These are phyloP conservation scores for Mormyrops boulengeri DNA, from an alignment of 2,797 vertebrate species.

Conservation along the genomic window DNA sequence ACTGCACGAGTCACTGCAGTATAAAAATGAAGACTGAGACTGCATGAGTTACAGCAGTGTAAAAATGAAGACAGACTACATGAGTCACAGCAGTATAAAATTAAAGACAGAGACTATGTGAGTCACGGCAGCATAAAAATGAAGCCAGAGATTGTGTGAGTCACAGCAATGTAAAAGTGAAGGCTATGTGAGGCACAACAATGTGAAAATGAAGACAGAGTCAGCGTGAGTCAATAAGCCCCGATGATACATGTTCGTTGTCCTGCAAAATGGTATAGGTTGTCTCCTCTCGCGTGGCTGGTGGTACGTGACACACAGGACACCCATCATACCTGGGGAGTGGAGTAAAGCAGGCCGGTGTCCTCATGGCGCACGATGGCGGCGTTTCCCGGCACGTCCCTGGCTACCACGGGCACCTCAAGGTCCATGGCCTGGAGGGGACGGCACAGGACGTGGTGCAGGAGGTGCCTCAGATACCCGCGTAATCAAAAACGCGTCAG, in stretches of 20 bases:
- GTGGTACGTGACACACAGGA: slow-evolving; percentile 32
- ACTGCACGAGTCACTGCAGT: neutral
- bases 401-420: slow-evolving; percentile 77
- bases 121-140: no score
- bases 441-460: neutral
- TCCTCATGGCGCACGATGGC: slow-evolving; percentile 72
- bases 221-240: neutral
- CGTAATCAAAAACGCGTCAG: neutral
- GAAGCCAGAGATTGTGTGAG: neutral
- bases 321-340: slow-evolving; percentile 58
- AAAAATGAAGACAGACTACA: neutral
- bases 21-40: neutral
- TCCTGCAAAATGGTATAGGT: neutral
- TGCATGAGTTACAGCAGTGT: neutral
- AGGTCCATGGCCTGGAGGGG: slow-evolving; percentile 85
- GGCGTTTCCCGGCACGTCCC: slow-evolving; percentile 84
- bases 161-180: neutral
- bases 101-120: neutral
- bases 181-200: neutral
- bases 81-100: neutral
- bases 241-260: neutral
- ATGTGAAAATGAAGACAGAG: neutral
- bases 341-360: slow-evolving; percentile 79
- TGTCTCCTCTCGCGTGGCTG: neutral
- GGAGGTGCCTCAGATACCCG: neutral